Conservation (phyloP, 2,797 vertebrate genomes). For the Diglossa cyanea region DNA sequence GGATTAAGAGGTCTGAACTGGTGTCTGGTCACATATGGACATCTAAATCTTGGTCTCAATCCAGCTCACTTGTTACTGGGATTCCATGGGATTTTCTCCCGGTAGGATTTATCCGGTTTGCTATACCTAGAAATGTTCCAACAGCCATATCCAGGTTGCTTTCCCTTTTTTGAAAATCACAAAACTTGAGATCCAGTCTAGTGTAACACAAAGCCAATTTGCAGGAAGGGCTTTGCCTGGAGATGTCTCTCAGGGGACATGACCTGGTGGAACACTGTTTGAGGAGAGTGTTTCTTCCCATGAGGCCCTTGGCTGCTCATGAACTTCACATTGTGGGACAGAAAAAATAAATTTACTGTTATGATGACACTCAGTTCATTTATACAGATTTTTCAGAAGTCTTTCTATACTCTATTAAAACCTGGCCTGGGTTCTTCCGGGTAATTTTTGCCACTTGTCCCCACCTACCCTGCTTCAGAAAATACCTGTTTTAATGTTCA, state of each 20-base stretch:
- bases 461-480: background rate
- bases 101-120: background rate
- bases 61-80: background rate
- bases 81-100: background rate
- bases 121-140: background rate
- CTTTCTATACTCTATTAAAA: slow-evolving; percentile 9
- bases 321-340: background rate
- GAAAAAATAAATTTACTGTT: background rate
- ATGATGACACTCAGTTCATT: background rate
- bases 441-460: background rate
- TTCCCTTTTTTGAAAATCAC: background rate
- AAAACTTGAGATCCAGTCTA: background rate
- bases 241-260: accelerated
- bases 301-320: background rate
- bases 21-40: background rate
- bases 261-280: background rate
- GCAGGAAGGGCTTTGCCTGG: background rate
- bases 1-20: background rate
- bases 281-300: background rate
- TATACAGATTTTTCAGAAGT: background rate
- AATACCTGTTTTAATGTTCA: background rate
- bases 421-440: background rate
- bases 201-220: accelerated
- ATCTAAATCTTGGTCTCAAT: background rate
- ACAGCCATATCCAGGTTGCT: background rate